These are phyloP conservation scores for Drosophila triauraria DNA, from an alignment of 1,140 invertebrate genomes.

Conservation along the genomic window DNA sequence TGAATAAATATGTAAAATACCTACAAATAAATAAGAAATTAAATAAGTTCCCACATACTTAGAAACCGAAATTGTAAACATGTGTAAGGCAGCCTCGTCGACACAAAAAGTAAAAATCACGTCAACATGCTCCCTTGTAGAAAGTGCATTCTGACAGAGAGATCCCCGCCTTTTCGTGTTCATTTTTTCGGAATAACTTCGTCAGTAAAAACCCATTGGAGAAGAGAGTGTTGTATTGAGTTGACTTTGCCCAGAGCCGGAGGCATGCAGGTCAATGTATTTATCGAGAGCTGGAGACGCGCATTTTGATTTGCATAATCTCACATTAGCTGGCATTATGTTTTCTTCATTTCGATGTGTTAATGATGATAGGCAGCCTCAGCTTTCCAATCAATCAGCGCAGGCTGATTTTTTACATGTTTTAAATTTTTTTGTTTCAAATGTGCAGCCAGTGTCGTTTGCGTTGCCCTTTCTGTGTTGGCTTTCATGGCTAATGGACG, in stretches of 20 bases:
- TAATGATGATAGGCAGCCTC: conserved; percentile 40
- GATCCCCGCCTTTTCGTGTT: conserved; percentile 29
- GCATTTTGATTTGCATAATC: conserved; percentile 62
- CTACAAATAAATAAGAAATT: neutral
- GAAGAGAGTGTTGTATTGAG: conserved; percentile 24
- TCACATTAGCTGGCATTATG: conserved; percentile 64
- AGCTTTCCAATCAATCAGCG: conserved; percentile 74
- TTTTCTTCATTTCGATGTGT: conserved; percentile 47
- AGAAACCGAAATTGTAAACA: conserved; percentile 4
- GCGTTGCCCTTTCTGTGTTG: conserved; percentile 7
- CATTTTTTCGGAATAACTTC: conserved; percentile 38
- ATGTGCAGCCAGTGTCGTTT: conserved; percentile 59
- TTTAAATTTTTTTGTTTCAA: neutral
- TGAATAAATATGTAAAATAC: neutral
- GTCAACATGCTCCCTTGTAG: conserved; percentile 25
- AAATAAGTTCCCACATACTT: conserved; percentile 4
- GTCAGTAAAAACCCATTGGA: conserved; percentile 23
- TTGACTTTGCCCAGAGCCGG: conserved; percentile 28
- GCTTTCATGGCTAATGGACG: conserved; percentile 76
- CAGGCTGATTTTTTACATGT: conserved; percentile 25
- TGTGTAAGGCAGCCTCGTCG: conserved; percentile 1
- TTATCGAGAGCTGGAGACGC: conserved; percentile 48
- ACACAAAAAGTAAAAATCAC: conserved; percentile 1
- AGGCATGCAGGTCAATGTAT: conserved; percentile 57
- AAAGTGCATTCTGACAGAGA: conserved; percentile 47